These are phyloP conservation scores for Phorcus lineatus DNA, from an alignment of 2,888 invertebrate species.

Conservation along the genomic window DNA sequence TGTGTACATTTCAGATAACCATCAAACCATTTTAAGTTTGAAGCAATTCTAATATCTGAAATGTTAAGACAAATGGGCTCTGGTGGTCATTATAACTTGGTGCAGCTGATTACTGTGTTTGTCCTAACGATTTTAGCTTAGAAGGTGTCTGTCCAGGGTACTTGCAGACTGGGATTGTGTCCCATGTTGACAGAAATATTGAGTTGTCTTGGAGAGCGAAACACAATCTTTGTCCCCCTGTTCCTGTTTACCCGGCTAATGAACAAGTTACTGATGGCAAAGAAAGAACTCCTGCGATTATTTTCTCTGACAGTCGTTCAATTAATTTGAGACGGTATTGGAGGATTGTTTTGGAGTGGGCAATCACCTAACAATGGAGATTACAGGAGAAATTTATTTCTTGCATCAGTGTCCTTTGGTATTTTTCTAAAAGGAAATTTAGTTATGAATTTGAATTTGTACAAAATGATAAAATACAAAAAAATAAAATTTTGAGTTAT, in stretches of 20 bases:
- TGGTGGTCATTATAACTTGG: too few species aligned
- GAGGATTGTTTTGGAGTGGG: neutral
- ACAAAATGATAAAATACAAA: too few species aligned
- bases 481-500: too few species aligned
- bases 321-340: neutral
- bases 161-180: neutral
- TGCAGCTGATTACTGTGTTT: neutral
- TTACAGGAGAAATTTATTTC: too few species aligned
- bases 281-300: slow-evolving; percentile 9
- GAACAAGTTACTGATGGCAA: slow-evolving; percentile 18
- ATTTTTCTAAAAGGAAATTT: too few species aligned
- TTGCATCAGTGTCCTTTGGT: too few species aligned
- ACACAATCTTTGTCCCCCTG: slow-evolving; percentile 7
- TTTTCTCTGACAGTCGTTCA: slow-evolving; percentile 3
- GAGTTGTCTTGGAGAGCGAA: neutral
- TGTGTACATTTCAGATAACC: too few species aligned
- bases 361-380: neutral
- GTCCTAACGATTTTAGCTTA: slow-evolving; percentile 8
- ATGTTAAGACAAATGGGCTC: too few species aligned
- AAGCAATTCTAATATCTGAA: too few species aligned
- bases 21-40: too few species aligned
- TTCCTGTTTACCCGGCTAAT: slow-evolving; percentile 2
- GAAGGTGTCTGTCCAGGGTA: slow-evolving; percentile 7
- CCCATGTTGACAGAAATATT: slow-evolving; percentile 20
- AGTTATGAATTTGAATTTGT: too few species aligned